phyloP scores from a whole-genome alignment of 2,113 vertebrate species.

The Megalops atlanticus region DNA sequence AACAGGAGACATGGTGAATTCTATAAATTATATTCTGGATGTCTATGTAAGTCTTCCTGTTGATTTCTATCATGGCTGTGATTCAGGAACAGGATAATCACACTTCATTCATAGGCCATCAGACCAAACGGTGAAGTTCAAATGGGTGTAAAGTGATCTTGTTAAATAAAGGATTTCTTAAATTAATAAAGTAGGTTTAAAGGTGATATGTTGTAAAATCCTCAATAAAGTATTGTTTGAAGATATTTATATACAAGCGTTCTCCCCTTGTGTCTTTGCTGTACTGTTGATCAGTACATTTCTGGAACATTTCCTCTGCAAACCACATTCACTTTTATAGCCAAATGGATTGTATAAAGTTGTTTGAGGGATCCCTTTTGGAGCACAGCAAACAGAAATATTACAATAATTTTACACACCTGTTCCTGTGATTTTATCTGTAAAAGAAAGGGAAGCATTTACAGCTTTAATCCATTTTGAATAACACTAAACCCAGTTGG shows the following conservation, averaged over 20 bases:
- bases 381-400: too few species aligned
- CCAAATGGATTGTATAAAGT: too few species aligned
- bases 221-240: slow-evolving; percentile 69
- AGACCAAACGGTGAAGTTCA: slow-evolving; percentile 55
- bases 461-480: too few species aligned
- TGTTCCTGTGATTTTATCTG: too few species aligned
- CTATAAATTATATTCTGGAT: slow-evolving; percentile 49
- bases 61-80: slow-evolving; percentile 64
- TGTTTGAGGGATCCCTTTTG: too few species aligned
- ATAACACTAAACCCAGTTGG: too few species aligned
- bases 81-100: slow-evolving; percentile 46
- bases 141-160: slow-evolving; percentile 48
- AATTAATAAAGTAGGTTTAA: slow-evolving; percentile 67
- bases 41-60: slow-evolving; percentile 53
- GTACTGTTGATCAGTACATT: too few species aligned
- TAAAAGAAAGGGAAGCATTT: too few species aligned
- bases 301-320: too few species aligned
- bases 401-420: too few species aligned
- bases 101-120: slow-evolving; percentile 38
- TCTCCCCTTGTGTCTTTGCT: not conserved
- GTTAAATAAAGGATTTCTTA: slow-evolving; percentile 53
- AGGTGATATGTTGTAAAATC: slow-evolving; percentile 67
- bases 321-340: not conserved
- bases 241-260: slow-evolving; percentile 52
- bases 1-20: slow-evolving; percentile 30